These are phyloP conservation scores for Micoletzkya japonica DNA, from an alignment of 2,888 invertebrate genomes.

Conservation along the genomic window DNA sequence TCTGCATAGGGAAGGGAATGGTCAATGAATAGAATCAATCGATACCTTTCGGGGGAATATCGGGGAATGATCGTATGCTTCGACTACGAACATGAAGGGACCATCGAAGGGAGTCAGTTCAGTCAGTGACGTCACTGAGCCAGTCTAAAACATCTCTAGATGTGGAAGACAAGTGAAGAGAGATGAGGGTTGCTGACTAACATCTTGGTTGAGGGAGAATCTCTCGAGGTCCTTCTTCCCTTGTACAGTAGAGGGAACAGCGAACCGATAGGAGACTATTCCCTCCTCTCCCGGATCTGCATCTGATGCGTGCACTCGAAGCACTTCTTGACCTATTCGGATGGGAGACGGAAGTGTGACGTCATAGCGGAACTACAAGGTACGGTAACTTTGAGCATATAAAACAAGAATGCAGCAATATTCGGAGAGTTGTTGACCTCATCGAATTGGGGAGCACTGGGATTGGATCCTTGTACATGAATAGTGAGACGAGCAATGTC, in stretches of 20 bases:
- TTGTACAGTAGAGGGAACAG: slow-evolving; percentile 29
- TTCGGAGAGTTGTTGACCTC: slow-evolving; percentile 30
- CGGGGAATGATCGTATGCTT: slow-evolving; percentile 48
- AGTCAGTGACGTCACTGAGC: slow-evolving; percentile 43
- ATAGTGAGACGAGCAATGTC: slow-evolving; percentile 41
- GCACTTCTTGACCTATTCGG: slow-evolving; percentile 45
- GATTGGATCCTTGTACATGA: slow-evolving; percentile 48
- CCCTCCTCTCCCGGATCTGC: slow-evolving; percentile 58
- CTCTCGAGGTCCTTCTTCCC: slow-evolving; percentile 31
- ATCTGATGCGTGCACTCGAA: slow-evolving; percentile 50
- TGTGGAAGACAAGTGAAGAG: background rate
- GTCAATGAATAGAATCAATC: slow-evolving; percentile 33
- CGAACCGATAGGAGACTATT: slow-evolving; percentile 32
- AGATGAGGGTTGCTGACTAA: background rate
- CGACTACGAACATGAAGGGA: slow-evolving; percentile 47
- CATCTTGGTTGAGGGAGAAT: slow-evolving; percentile 37
- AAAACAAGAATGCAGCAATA: background rate
- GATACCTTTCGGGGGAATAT: slow-evolving; percentile 36
- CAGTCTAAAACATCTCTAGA: slow-evolving; percentile 37
- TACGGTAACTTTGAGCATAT: background rate
- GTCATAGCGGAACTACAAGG: slow-evolving; percentile 43
- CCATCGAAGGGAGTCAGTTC: slow-evolving; percentile 41
- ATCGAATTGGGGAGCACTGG: slow-evolving; percentile 55
- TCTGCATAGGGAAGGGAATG: slow-evolving; percentile 13
- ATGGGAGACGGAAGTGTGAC: slow-evolving; percentile 41